Conservation (phyloP, 2,888 invertebrate species). For the Diplolepis rosae region DNA sequence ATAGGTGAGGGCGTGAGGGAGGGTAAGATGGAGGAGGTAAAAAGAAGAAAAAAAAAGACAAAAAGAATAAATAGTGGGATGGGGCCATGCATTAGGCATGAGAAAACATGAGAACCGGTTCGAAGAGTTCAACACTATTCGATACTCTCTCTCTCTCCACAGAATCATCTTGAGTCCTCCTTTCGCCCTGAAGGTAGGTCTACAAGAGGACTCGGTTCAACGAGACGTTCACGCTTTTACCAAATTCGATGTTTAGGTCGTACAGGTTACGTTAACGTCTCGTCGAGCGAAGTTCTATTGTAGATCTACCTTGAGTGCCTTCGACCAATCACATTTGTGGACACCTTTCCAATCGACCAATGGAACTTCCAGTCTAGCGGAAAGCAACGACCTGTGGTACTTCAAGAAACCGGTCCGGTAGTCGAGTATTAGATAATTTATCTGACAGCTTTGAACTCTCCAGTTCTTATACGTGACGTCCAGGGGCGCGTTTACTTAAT, state of each 20-base stretch:
- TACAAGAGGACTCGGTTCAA: no score
- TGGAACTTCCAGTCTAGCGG: background rate
- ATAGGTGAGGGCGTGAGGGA: background rate
- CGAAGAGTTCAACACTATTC: background rate
- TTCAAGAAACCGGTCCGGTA: slow-evolving; percentile 56
- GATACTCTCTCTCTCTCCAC: background rate
- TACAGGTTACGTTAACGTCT: no score
- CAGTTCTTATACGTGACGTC: background rate
- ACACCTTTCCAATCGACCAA: background rate
- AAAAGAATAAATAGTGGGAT: slow-evolving; percentile 19
- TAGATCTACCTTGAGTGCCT: no score
- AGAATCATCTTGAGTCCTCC: background rate
- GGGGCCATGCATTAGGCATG: background rate
- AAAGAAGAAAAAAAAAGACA: background rate
- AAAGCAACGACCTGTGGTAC: background rate
- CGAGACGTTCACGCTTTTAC: no score
- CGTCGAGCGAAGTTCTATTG: no score
- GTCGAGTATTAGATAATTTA: slow-evolving; percentile 60
- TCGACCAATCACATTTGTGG: background rate
- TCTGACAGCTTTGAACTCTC: slow-evolving; percentile 60
- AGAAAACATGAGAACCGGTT: background rate
- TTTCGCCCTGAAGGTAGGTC: background rate
- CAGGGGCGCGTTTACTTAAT: background rate
- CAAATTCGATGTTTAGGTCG: no score
- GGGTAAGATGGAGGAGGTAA: background rate